Evolutionary conservation across 2,113 vertebrate genomes (phyloP), one percentile per base, ranked within the genome.

Genomic region (Podocnemis expansa): DNA sequence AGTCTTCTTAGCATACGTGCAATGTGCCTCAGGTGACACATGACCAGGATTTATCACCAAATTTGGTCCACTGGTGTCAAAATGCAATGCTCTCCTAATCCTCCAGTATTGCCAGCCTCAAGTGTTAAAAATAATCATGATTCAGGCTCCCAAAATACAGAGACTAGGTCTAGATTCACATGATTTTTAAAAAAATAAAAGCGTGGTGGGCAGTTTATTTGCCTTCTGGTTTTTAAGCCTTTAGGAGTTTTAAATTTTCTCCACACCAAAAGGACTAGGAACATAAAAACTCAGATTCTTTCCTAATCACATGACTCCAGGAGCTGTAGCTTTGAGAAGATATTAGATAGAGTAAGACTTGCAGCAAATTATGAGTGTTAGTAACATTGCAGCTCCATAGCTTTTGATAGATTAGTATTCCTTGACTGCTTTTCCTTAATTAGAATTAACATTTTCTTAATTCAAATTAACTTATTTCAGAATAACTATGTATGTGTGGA

Each of bases 101-200:
- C n/a, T 22, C 63, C 63, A 38, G 34, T 67, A 67, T 21, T 70
- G 19, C 19, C 63, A 38, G 63, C n/a, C 63, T 9, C 63, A 70
- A 38, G 63, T 34, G 21, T 70, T 70, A 47, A 47, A 47, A 70
- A 70, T 38, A 70, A 70, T 67, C 34, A 67, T 10, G 17, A 67
- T 67, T 67, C 63, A 70, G 34, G 34, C 0, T 75, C 24, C 6
- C 41, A 21, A 49, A 55, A 82, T 63, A 7, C 6, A 5, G 31
- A 16, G 41, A 76, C 12, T 13, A 45, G 24, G 41, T 45, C 25
- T 45, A 45, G 43, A 43, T 52, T 79, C 51, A 41, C 47, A 41
- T 3, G 14, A 25, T 83, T 83, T 21, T 5, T 0, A 0, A 0
- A 0, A 0, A 54, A 76, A 76, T 45, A 76, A 76, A 76, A 29